phyloP scores from a whole-genome alignment of 2,888 invertebrate genomes.

The Andrena bicolor region DNA sequence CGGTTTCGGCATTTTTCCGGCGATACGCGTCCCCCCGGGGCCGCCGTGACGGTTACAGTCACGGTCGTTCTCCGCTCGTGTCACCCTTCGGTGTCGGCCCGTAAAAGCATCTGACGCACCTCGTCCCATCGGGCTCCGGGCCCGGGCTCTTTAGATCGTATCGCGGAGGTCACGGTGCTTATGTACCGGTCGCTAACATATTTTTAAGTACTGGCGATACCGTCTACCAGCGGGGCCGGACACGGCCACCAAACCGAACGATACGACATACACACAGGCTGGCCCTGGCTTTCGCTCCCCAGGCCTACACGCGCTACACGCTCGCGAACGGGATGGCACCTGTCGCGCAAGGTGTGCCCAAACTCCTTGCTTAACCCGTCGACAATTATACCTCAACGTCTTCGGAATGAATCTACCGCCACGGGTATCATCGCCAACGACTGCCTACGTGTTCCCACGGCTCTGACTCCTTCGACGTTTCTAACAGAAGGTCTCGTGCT shows the following conservation, averaged over 20 bases:
- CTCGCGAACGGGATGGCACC: slow-evolving; percentile 78
- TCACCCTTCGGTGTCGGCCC: slow-evolving; percentile 54
- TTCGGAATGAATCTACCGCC: slow-evolving; percentile 1
- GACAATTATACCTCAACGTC: slow-evolving; percentile 4
- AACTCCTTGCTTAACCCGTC: slow-evolving; percentile 54
- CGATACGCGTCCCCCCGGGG: slow-evolving; percentile 56
- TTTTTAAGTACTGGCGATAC: slow-evolving; percentile 81
- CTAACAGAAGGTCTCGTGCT: too few relatives aligned
- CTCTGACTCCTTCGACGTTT: too few relatives aligned
- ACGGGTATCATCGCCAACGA: background rate
- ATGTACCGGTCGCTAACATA: slow-evolving; percentile 82
- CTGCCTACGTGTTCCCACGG: background rate
- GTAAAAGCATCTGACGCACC: slow-evolving; percentile 80
- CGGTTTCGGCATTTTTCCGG: slow-evolving; percentile 72
- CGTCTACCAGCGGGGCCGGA: slow-evolving; percentile 66
- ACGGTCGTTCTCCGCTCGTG: slow-evolving; percentile 70
- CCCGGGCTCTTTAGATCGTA: slow-evolving; percentile 80
- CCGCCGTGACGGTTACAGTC: slow-evolving; percentile 81
- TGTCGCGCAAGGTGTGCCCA: slow-evolving; percentile 83
- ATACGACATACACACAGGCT: slow-evolving; percentile 37
- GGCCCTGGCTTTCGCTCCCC: slow-evolving; percentile 24
- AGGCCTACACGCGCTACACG: slow-evolving; percentile 52
- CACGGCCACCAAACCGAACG: slow-evolving; percentile 54
- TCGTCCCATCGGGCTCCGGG: slow-evolving; percentile 61
- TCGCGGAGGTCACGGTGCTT: slow-evolving; percentile 84